A percentile compares a stretch with the other conserved stretches of the same genome.
Evolutionary conservation across 2,113 vertebrate species (phyloP).

Genomic region (Geothlypis trichas): DNA sequence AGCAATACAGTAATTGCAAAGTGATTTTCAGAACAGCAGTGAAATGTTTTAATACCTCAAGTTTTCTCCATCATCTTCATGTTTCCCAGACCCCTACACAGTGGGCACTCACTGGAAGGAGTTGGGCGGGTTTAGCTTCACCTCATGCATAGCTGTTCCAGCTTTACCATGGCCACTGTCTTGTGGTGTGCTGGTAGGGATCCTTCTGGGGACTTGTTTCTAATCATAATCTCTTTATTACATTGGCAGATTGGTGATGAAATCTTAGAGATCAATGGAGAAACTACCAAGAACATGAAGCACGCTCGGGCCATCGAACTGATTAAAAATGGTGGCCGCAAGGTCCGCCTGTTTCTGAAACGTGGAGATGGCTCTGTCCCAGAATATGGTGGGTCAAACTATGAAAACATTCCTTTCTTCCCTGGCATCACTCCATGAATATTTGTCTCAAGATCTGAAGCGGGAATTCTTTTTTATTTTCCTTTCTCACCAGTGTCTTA

Average conservation of each 20-base stretch:
- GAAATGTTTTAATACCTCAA: not conserved
- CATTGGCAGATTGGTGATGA: conserved; percentile 90
- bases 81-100: not conserved
- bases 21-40: not conserved
- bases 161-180: not conserved
- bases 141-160: not conserved
- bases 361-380: conserved; percentile 98
- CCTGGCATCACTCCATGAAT: conserved; percentile 98
- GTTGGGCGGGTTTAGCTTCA: not conserved
- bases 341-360: conserved; percentile 94
- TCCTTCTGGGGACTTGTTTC: not conserved
- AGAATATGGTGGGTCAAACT: conserved; percentile 99
- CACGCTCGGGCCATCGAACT: conserved; percentile 98
- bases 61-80: not conserved
- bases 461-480: conserved; percentile 80
- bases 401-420: conserved; percentile 99
- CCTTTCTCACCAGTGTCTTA: conserved; percentile 84
- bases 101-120: not conserved
- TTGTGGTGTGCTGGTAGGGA: not conserved
- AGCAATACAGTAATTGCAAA: not conserved
- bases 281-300: conserved; percentile 99
- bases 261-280: conserved; percentile 98
- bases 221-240: not conserved
- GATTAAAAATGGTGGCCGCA: conserved; percentile 96
- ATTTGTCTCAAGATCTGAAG: conserved; percentile 80